Evolutionary conservation across 2,888 invertebrate genomes (phyloP), one percentile per base, ranked within the genome.

Genomic region (Ptychoptera albimana): DNA sequence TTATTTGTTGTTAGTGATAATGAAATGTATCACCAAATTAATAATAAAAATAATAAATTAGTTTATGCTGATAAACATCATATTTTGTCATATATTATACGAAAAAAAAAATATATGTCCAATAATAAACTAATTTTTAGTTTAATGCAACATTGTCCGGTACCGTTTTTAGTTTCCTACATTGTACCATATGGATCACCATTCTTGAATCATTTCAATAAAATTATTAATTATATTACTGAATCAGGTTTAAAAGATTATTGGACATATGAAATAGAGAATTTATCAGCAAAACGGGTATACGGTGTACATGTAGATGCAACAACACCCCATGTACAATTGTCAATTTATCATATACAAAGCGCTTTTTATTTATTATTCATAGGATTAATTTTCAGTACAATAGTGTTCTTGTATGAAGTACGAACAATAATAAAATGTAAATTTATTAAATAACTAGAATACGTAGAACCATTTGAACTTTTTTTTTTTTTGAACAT

Each of bases 111-210:
- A 2, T 59, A 64, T 31, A 52, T 54, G 32, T 23, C 52, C 11
- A 52, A 62, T 30, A 72, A 72, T 0, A 64, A 67, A 35, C 68
- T 70, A 0, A 35, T 72, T 1, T 74, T 63, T 48, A 70, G 73
- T 50, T 58, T 66, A 1, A 67, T 71, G 54, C 50, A 53, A 8
- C 67, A 69, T 29, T 74, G 75, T 50, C 70, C 74, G 11, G 63
- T 74, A 1, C 74, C 74, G 0, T 72, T 72, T 53, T 66, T 67
- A 13, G 67, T 71, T 1, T 73, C 73, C 0, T 74, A 72, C 47
- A 70, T 71, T 1, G 58, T 73, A 9, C 66, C 68, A n/a, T 71
- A 72, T 49, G 75, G 75, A 2, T 74, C 74, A 30, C 74, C 74
- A 0, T 74, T 72, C 53, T 55, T 72, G 40, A 64, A 61, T 8